Percentiles rank a stretch among this genome's conserved stretches.
These are phyloP conservation scores for Entomobrya proxima DNA, from an alignment of 2,888 invertebrate species.

Conservation along the genomic window DNA sequence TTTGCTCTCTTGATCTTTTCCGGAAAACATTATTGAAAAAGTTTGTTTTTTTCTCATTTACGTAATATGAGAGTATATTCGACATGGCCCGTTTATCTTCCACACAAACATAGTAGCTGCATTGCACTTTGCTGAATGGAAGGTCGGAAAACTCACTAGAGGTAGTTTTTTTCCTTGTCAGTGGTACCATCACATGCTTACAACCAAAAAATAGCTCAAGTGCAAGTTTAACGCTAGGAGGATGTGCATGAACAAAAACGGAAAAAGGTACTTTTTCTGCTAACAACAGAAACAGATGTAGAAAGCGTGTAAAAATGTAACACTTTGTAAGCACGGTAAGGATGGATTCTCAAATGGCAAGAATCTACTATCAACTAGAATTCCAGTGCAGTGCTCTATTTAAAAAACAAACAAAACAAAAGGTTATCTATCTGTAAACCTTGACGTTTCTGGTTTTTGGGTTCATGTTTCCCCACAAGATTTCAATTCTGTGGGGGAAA, in stretches of 20 bases:
- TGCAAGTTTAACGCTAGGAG: too few species aligned
- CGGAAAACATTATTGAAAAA: slow-evolving; percentile 27
- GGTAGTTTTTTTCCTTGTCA: not conserved
- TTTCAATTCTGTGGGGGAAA: too few species aligned
- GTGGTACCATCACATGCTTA: not conserved
- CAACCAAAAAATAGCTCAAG: slow-evolving; percentile 13
- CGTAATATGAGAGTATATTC: not conserved
- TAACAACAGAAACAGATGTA: slow-evolving; percentile 45
- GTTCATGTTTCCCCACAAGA: too few species aligned
- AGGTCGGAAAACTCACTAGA: not conserved
- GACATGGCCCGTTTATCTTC: slow-evolving; percentile 44
- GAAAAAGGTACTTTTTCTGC: slow-evolving; percentile 18
- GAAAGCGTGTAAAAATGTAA: not conserved
- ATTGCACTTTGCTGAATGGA: slow-evolving; percentile 6
- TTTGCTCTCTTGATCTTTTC: not conserved
- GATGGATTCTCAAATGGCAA: not conserved
- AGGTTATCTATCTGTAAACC: too few species aligned
- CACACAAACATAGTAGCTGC: too few species aligned
- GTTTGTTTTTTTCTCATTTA: not conserved
- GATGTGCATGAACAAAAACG: slow-evolving; percentile 22
- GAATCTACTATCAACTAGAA: too few species aligned
- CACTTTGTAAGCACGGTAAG: not conserved
- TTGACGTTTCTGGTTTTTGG: too few species aligned
- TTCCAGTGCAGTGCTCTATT: too few species aligned
- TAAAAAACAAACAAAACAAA: too few species aligned